Evolutionary conservation across 2,113 vertebrate species (phyloP), one percentile per base, ranked within the genome.

Genomic region (Geococcyx californianus): DNA sequence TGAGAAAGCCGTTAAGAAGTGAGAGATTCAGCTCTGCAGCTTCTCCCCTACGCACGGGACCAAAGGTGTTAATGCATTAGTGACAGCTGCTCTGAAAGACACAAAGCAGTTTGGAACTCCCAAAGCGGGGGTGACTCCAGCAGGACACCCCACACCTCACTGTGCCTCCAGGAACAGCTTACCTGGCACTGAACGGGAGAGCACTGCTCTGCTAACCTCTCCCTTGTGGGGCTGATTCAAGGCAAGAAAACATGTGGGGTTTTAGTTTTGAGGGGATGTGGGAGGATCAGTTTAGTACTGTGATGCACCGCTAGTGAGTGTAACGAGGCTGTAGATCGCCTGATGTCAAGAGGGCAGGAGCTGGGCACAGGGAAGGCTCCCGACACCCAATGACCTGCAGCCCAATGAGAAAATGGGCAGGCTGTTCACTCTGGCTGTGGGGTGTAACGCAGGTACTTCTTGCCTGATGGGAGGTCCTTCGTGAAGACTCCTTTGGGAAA

Each of bases 361-460:
- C 45, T 31, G 67, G 69, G 36, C 80, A 24, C 1, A 0, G 14
- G 60, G 67, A 64, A 62, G 68, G 80, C 59, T 93, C 87, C 52
- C 0, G 3, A 58, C 0, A 16, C 16, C 2, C 0, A 20, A 24
- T 0, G 13, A 58, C 34, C 40, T 5, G 40, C 85, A n/a, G 51
- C 49, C n/a, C 1, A n/a, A n/a, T n/a, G n/a, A n/a, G n/a, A n/a
- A n/a, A n/a, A n/a, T n/a, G n/a, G 68, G 31, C 55, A 12, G 54
- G 24, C 20, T 4, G 11, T 64, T 97, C 91, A 95, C 64, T 96
- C 90, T 0, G 98, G 98, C 86, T 99, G 98, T 1, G 98, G 98
- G 7, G 99, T 99, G 93, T 98, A 99, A 62, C 99, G 99, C 91
- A 99, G 97, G 97, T 99, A 99, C 45, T 98, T 99, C 97, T 99